Evolutionary conservation across 2,797 vertebrate species (phyloP), one percentile per base, ranked within the genome.

Genomic region (Crenichthys baileyi): DNA sequence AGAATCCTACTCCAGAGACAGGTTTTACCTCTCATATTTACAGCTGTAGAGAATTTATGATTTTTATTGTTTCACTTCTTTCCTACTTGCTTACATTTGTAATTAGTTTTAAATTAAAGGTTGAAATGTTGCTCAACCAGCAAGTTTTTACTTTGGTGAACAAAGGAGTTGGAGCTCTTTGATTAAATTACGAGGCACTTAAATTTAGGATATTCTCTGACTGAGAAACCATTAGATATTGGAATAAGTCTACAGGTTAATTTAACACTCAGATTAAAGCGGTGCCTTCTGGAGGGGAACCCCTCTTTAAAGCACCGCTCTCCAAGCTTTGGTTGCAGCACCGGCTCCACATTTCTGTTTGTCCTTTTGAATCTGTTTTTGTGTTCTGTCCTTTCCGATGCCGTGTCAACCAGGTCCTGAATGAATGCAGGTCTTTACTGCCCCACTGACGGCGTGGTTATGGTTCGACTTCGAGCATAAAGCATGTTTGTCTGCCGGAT

Each of bases 51-150:
- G 82, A 92, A 91, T 91, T 87, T 79, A 79, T 79, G 73, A 83
- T 92, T 85, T 73, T 58, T 88, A 22, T 89, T 87, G 81, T 87
- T 88, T 70, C 67, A 46, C 24, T 46, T 70, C 24, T 84, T 79
- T 8, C 87, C 75, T 89, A 90, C 75, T 76, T 91, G 75, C 84
- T 90, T 78, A 78, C 83, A 77, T 93, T 93, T 85, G 71, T 83
- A 26, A 86, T 92, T 85, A 83, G 87, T 91, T 93, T 88, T 85
- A 36, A 92, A 87, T 88, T 82, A 90, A 91, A 90, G 89, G 92
- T 91, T 93, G 87, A 93, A 92, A 94, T 96, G 96, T 96, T 97
- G 96, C 95, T 97, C 96, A 97, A 96, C 96, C 97, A 98, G 97
- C 97, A 97, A 97, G 97, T 97, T 97, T 96, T 70, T 97, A 96